phyloP scores from a whole-genome alignment of 1,140 invertebrate species.

The Lamellibrachia luymesi region DNA sequence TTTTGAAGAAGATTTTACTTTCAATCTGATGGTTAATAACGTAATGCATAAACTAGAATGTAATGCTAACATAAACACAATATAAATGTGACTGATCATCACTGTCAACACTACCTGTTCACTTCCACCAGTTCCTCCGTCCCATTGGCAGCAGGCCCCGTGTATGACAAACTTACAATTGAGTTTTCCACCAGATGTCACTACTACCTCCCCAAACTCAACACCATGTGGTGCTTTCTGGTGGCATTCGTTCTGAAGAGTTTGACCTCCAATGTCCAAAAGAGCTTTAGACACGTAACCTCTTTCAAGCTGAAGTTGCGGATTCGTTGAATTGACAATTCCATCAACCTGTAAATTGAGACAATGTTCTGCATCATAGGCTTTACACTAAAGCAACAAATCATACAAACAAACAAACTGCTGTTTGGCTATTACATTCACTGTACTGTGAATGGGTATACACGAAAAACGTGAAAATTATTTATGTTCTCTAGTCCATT shows the following conservation, averaged over 20 bases:
- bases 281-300: constrained; percentile 38
- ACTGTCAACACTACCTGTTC: constrained; percentile 24
- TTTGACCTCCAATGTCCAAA: constrained; percentile 32
- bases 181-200: constrained; percentile 35
- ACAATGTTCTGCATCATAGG: no score
- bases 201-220: constrained; percentile 31
- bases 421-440: no score
- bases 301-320: constrained; percentile 24
- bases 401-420: no score
- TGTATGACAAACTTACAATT: constrained; percentile 39
- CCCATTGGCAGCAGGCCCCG: constrained; percentile 27
- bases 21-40: no score
- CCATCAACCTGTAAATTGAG: background rate
- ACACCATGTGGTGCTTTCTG: constrained; percentile 30
- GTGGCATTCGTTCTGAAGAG: constrained; percentile 16
- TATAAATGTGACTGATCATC: constrained; percentile 11
- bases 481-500: no score
- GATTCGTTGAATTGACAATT: background rate
- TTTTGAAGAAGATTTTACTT: no score
- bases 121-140: constrained; percentile 26
- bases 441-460: no score
- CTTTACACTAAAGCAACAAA: no score
- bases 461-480: no score
- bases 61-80: no score
- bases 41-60: no score